A percentile compares a stretch with the other conserved stretches of the same genome.
These are phyloP conservation scores for Leptobrachium ailaonicum DNA, from an alignment of 2,113 vertebrate genomes.

Conservation along the genomic window DNA sequence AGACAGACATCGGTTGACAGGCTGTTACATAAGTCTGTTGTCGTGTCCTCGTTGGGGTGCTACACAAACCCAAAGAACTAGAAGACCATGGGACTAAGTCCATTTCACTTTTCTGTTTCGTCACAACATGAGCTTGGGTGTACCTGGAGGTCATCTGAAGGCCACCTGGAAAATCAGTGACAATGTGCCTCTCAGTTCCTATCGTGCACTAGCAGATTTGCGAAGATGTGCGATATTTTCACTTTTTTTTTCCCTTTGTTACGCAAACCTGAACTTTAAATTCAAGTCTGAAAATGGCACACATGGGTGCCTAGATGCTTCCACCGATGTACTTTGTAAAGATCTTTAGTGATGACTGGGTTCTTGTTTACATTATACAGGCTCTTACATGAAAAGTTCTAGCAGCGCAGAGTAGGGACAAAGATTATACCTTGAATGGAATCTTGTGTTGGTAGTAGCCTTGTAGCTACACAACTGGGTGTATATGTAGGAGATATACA, in stretches of 20 bases:
- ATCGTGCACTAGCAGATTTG: conserved; percentile 74
- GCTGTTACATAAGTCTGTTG: conserved; percentile 60
- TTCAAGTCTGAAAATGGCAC: conserved; percentile 59
- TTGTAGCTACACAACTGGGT: background rate
- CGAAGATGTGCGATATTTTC: conserved; percentile 61
- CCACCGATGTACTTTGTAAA: conserved; percentile 44
- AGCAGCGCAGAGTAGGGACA: conserved; percentile 2
- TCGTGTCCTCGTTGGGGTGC: conserved; percentile 51
- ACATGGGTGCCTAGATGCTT: conserved; percentile 52
- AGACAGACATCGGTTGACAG: conserved; percentile 52
- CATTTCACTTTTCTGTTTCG: conserved; percentile 32
- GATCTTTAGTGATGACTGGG: conserved; percentile 2
- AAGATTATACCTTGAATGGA: background rate
- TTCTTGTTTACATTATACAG: conserved; percentile 35
- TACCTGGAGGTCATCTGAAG: conserved; percentile 64
- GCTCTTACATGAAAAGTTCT: background rate
- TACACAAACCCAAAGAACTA: conserved; percentile 1
- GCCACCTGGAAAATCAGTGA: conserved; percentile 65
- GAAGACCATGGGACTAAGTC: conserved; percentile 15
- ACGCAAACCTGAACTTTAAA: conserved; percentile 62
- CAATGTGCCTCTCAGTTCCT: conserved; percentile 67
- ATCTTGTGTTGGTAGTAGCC: background rate
- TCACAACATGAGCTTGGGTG: conserved; percentile 67
- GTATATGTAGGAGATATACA: background rate
- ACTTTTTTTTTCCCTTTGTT: conserved; percentile 56